Base-by-base conservation (phyloP, 2,113 vertebrate genomes). In the Choloepus hoffmanni region DNA sequence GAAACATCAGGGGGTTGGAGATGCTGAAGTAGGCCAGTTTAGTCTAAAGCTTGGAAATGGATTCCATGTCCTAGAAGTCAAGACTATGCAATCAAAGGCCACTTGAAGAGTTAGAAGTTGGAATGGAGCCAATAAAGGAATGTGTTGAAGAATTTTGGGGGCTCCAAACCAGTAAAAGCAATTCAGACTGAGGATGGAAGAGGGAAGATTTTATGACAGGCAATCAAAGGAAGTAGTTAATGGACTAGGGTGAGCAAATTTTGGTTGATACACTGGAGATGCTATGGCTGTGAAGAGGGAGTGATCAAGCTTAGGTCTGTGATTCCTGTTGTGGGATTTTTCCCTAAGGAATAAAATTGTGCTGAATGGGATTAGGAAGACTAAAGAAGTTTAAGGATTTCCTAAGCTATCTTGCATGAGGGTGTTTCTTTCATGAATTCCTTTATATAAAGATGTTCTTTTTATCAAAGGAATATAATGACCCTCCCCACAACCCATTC, bases 321-420 rank as follows among this genome's bases (percentile, higher is more conserved):
- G n/a, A 5, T 73, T 86, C 89, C n/a, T 83, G 36, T 36, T 79
- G 58, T 36, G 70, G 24, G 81, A 88, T 94, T 79, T 96, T 55
- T 16, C 36, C 33, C 21, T 62, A 33, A 16, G 11, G 62, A 85
- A 45, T 65, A n/a, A 92, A 82, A 28, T 45, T 60, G 24, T 67
- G 4, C 18, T 76, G 15, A 58, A 45, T 63, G 43, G 33, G 18
- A 16, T 79, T 50, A 89, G 10, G 21, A 78, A 92, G 55, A 85
- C 30, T 81, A 67, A 81, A 88, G 72, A 12, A 76, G 18, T 12
- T 67, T 81, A 67, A 92, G 15, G 6, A 40, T 79, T 93, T 92
- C 23, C 36, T 50, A 40, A 50, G 14, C 48, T 94, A 68, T 48
- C 84, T 85, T 95, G 7, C 43, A 40, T 19, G 74, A 82, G 60